A percentile compares a stretch with the other conserved stretches of the same genome.
phyloP scores from a whole-genome alignment of 92 coral and sea anemone genomes.

The Phenganax subtilis region DNA sequence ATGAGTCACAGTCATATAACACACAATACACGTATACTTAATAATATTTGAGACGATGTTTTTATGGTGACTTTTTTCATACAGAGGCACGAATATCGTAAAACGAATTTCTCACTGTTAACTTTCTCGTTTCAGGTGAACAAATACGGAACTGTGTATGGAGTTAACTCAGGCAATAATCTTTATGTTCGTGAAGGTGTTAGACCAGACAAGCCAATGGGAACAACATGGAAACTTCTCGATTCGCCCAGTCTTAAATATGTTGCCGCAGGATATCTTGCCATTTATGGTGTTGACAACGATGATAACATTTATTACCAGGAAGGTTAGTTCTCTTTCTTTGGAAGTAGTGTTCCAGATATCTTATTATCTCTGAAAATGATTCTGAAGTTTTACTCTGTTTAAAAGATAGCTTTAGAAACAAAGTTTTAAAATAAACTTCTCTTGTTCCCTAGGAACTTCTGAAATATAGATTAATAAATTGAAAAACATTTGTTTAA shows the following conservation, averaged over 20 bases:
- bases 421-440: too few species aligned
- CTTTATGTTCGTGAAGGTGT: constrained; percentile 8
- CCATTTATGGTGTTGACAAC: neutral
- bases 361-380: neutral
- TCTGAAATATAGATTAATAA: too few species aligned
- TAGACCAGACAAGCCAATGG: neutral
- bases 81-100: neutral
- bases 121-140: constrained; percentile 4
- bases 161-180: neutral
- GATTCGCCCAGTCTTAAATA: neutral
- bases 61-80: too few species aligned
- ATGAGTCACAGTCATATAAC: too few species aligned
- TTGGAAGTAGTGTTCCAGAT: neutral
- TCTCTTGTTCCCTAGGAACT: too few species aligned
- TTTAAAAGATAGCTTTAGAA: too few species aligned
- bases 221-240: neutral
- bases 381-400: too few species aligned
- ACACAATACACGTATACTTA: too few species aligned
- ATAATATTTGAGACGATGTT: too few species aligned
- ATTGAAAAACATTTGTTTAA: too few species aligned
- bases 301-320: neutral
- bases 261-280: constrained; percentile 9
- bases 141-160: constrained; percentile 8
- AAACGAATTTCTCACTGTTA: neutral
- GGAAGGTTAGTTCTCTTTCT: neutral